A percentile compares a stretch with the other conserved stretches of the same genome.
Conservation (phyloP, 2,888 invertebrate genomes). For the Polietes domitor region DNA sequence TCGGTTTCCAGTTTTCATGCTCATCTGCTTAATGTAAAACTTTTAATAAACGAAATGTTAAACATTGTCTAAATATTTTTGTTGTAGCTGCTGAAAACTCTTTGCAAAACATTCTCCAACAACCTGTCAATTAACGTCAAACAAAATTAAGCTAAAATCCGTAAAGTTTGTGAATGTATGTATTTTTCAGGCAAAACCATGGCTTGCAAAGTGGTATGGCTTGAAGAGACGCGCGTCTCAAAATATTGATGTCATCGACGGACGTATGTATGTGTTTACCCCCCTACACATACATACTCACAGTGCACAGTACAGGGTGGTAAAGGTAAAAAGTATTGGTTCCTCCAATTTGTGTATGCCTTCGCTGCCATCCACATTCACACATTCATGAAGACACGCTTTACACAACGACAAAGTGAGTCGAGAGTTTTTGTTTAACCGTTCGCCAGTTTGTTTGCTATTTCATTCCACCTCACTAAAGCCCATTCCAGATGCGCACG, state of each 20-base stretch:
- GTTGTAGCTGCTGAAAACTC: neutral
- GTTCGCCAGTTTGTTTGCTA: no score
- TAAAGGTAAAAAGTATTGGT: no score
- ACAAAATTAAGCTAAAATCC: neutral
- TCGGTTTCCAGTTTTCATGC: neutral
- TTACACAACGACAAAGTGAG: no score
- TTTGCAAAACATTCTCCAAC: neutral
- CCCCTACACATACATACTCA: no score
- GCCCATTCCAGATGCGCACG: slow-evolving; percentile 1
- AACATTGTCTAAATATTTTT: neutral
- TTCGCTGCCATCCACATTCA: no score
- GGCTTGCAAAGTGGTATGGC: neutral
- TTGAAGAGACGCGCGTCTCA: neutral
- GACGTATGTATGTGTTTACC: neutral
- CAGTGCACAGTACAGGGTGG: no score
- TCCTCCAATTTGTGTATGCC: no score
- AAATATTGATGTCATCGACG: neutral
- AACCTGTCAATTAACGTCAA: slow-evolving; percentile 30
- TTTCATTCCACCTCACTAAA: neutral
- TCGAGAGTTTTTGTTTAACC: no score
- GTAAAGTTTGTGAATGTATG: neutral
- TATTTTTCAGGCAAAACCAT: neutral
- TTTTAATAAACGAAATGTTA: neutral
- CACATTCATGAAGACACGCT: no score
- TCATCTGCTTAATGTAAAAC: neutral